Base-by-base conservation (phyloP, 2,888 invertebrate genomes). In the Idaea straminata region DNA sequence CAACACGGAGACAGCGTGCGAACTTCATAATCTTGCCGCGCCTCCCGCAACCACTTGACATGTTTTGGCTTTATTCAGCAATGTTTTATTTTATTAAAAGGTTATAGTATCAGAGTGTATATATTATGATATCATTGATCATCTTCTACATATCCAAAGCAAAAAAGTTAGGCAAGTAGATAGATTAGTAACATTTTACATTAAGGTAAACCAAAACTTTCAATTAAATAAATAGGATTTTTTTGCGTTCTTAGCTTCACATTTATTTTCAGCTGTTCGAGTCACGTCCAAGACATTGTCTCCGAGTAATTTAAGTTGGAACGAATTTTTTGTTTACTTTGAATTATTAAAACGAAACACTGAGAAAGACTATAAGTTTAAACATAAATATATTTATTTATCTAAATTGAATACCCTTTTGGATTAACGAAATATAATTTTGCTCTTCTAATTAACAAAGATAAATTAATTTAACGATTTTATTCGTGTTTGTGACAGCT, bases 231-330 rank as follows among this genome's bases (percentile, higher is more conserved):
- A 47, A 47, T 7, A 25, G 38, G 15, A 25, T 62, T 64, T 66
- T 58, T 61, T 64, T 65, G 66, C 70, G 47, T 64, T 64, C 62
- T 59, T 66, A 72, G 68, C 47, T 65, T 34, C 61, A 62, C 64
- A 66, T 70, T 61, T 63, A 66, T 72, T 69, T 71, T 59, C 64
- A 70, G 64, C 65, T 71, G 65, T 64, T 66, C 64, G 59, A 64
- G 69, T 71, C 71, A 73, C 71, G 71, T 71, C 58, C 70, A 66
- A 63, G 69, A 71, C 73, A 76, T 77, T 77, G 80, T 76, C 72
- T 76, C 69, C 68, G 73, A 74, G 76, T 79, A 79, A 78, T 79
- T 76, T 69, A 66, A 75, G 74, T 73, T 69, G 69, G 2, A 64
- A 72, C 64, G 66, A 62, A 64, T 73, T 76, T 74, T 78, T 76